phyloP scores from a whole-genome alignment of 2,888 invertebrate species.

The Euzetes globulus region DNA sequence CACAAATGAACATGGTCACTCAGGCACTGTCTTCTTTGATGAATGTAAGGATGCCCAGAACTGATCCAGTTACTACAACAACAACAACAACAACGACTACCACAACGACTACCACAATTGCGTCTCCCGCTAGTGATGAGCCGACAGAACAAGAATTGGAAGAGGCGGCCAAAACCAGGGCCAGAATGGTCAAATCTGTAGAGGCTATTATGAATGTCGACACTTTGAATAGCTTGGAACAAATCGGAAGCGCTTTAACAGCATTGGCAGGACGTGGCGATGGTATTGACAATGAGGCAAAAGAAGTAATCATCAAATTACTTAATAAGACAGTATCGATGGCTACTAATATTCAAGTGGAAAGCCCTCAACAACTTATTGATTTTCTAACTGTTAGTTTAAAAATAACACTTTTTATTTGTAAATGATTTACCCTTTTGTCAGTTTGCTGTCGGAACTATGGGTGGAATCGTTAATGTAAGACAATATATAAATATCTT shows the following conservation, averaged over 20 bases:
- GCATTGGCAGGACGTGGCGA: conserved; percentile 43
- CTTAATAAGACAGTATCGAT: conserved; percentile 42
- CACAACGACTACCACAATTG: conserved; percentile 32
- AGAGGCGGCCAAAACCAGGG: conserved; percentile 38
- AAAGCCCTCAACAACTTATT: conserved; percentile 43
- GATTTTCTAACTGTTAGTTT: conserved; percentile 38
- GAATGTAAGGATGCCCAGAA: conserved; percentile 38
- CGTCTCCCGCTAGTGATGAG: conserved; percentile 23
- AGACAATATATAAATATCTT: conserved; percentile 33
- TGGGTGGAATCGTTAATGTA: conserved; percentile 43
- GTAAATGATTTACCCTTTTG: no score
- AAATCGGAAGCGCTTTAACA: conserved; percentile 42
- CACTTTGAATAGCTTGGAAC: conserved; percentile 42
- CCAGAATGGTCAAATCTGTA: conserved; percentile 42
- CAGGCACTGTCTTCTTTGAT: conserved; percentile 43
- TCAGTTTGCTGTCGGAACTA: conserved; percentile 43
- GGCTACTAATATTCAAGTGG: conserved; percentile 41
- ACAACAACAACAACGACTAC: conserved; percentile 36
- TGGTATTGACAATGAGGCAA: conserved; percentile 43
- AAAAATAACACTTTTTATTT: no score
- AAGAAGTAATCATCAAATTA: conserved; percentile 41
- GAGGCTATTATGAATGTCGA: conserved; percentile 42
- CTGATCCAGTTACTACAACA: neutral
- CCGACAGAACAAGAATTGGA: conserved; percentile 40
- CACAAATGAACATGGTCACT: conserved; percentile 43